Evolutionary conservation across 2,113 vertebrate species (phyloP), one percentile per base, ranked within the genome.

Genomic region (Brachirus orientalis): DNA sequence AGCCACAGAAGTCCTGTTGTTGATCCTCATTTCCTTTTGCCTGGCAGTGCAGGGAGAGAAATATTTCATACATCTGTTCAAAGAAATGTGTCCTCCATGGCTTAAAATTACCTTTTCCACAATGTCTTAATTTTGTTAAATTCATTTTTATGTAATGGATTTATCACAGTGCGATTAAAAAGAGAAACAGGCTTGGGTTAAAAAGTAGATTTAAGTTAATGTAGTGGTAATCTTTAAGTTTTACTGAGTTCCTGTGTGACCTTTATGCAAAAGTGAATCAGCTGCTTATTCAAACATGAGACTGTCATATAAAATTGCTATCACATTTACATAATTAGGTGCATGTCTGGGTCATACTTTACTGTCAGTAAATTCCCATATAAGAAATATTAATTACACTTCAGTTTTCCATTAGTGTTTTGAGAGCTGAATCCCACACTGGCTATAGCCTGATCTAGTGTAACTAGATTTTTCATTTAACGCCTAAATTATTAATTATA

Each of bases 311-410:
- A 28, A 52, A 60, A 17, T 12, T 17, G 10, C 28, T 7, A 18
- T 53, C 10, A 52, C 13, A 40, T 54, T 63, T 41, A 28, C 18
- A 28, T 63, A 63, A 51, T 51, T 20, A 51, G 43, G 33, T 46
- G 14, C 11, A 46, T 0, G 17, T 55, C 11, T 20, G 53, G 0
- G 50, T 40, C 8, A 7, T n/a, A 35, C 6, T 40, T 54, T 48
- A 12, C 16, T 11, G 16, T 56, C 0, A 54, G 36, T 22, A 18
- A 16, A n/a, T 28, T 19, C 53, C 53, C 18, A 38, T 18, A 13
- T 8, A 17, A 55, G n/a, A 40, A 40, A 38, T 7, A 14, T 19
- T 56, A 40, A 38, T 56, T 56, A 40, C 17, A 40, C 36, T 19
- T 13, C 36, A 56, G 35, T 40, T 56, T 56, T 40, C 53, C 36